A percentile compares a stretch with the other conserved stretches of the same genome.
Evolutionary conservation across 30 jellyfish, hydroid and myxozoan genomes (phyloP).

Genomic region (Turritopsis dohrnii): DNA sequence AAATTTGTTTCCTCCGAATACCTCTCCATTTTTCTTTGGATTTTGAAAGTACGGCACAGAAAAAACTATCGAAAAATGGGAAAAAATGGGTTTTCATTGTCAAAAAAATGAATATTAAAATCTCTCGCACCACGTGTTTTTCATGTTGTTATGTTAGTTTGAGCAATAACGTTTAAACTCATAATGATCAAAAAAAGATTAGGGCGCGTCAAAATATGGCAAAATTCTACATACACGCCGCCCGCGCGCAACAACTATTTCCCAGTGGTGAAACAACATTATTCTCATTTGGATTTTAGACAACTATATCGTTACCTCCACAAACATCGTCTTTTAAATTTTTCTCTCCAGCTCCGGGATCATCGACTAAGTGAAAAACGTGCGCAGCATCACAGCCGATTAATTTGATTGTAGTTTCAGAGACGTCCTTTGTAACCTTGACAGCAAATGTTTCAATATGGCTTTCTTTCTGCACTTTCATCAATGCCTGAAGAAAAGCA

Average conservation of each 20-base stretch:
- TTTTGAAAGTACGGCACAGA: too few relatives aligned
- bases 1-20: too few relatives aligned
- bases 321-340: neutral
- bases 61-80: neutral
- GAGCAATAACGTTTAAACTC: neutral
- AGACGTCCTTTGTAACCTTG: neutral
- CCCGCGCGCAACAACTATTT: too few relatives aligned
- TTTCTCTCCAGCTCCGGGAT: neutral
- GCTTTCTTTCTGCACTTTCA: neutral
- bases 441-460: slow-evolving; percentile 6
- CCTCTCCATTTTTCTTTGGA: too few relatives aligned
- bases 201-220: too few relatives aligned
- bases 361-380: neutral
- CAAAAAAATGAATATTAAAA: too few relatives aligned
- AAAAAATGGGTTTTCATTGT: neutral
- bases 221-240: too few relatives aligned
- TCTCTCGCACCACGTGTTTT: neutral
- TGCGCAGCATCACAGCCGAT: neutral
- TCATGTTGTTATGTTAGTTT: neutral
- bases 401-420: neutral
- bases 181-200: neutral
- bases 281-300: too few relatives aligned
- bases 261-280: too few relatives aligned
- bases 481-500: neutral
- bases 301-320: too few relatives aligned